phyloP scores from a whole-genome alignment of 2,113 vertebrate species.

The Varanus salvator region DNA sequence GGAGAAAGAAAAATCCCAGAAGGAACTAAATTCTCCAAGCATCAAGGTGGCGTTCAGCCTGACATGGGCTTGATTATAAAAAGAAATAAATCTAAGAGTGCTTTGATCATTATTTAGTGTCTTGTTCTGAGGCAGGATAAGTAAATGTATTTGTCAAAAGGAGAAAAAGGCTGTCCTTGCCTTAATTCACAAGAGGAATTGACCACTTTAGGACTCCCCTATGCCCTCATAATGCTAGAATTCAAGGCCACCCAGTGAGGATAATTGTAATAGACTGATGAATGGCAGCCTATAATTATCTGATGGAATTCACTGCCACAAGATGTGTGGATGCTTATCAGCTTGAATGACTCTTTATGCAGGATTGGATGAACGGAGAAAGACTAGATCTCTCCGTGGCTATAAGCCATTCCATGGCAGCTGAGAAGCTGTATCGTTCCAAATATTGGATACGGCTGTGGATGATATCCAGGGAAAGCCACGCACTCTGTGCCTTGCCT shows the following conservation, averaged over 20 bases:
- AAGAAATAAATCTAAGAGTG: background rate
- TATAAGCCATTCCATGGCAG: background rate
- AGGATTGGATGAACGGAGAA: background rate
- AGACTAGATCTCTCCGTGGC: background rate
- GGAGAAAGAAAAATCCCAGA: background rate
- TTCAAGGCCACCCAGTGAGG: background rate
- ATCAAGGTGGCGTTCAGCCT: background rate
- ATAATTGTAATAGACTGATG: background rate
- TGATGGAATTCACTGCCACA: background rate
- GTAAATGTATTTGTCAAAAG: background rate
- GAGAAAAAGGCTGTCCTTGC: background rate
- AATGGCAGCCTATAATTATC: background rate
- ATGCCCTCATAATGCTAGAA: background rate
- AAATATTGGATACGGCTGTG: background rate
- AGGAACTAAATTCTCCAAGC: slow-evolving; percentile 4
- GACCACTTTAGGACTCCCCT: background rate
- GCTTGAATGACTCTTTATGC: background rate
- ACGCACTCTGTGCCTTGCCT: background rate
- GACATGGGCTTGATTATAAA: background rate
- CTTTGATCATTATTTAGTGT: background rate
- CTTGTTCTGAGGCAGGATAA: background rate
- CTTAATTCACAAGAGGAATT: background rate
- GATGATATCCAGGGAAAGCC: background rate
- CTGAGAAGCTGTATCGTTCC: background rate
- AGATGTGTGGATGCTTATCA: background rate